phyloP scores from a whole-genome alignment of 2,113 vertebrate species.

The pig (Sus scrofa) region T2T-Sscrofa CM000816.6:22703001-22703500 shows the following conservation, averaged over 20 bases:
- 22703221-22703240: not conserved
- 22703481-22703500: not conserved
- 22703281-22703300: not conserved
- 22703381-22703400: not conserved
- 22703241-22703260: slow-evolving; percentile 49
- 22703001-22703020: not conserved
- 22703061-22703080: not conserved
- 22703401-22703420: not conserved
- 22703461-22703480: not conserved
- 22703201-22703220: slow-evolving; percentile 34
- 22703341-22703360: not conserved
- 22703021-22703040: not conserved
- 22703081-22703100: not conserved
- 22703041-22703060: not conserved
- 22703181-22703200: slow-evolving; percentile 12
- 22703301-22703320: not conserved
- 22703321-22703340: not conserved
- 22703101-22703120: not conserved
- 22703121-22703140: not conserved
- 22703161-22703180: not conserved
- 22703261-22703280: not conserved
- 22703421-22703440: not conserved
- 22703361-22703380: not conserved
- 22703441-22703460: not conserved
- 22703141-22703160: not conserved